Evolutionary conservation across 2,797 vertebrate genomes (phyloP), one percentile per base, ranked within the genome.

Genomic region (Rhadinocentrus ornatus): DNA sequence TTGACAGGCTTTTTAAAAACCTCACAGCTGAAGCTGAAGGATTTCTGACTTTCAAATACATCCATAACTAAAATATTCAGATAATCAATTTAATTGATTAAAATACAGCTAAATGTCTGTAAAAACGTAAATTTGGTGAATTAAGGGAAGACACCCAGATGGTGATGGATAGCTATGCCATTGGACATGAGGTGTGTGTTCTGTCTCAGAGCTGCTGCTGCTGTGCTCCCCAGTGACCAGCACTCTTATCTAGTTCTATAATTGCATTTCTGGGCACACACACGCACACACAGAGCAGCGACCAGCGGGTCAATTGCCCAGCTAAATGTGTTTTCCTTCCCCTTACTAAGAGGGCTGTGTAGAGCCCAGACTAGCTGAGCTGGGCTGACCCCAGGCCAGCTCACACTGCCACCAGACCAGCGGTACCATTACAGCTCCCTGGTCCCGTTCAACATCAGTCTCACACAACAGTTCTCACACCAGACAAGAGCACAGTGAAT

Each of bases 221-320:
- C n/a, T 66, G 24, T 31, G 75, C 76, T 93, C 92, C 90, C 93
- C 91, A 89, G 93, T 91, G 94, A 95, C 92, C 90, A 87, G 90
- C 93, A 89, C 87, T 89, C 93, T 91, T 90, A 94, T 94, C 93
- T 84, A 94, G 55, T 94, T 91, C 93, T 96, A 96, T 97, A 97
- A 97, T 96, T 96, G 96, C 95, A 95, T 96, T 96, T 93, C 91
- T 94, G 77, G 80, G 71, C 62, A 24, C 71, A 68, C 73, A 62
- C 73, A 71, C 29, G 15, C 59, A 52, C 64, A 78, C 75, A 79
- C 57, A 74, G 50, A 62, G 53, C 35, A 64, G 73, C 73, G 87
- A 84, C 85, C 88, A 78, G 63, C 1, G 13, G 92, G 89, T 94
- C 93, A 93, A 93, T 87, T 90, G 88, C 89, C 79, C 88, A 84